Conservation (phyloP, 1,140 invertebrate species). For the Trichonephila clavipes region DNA sequence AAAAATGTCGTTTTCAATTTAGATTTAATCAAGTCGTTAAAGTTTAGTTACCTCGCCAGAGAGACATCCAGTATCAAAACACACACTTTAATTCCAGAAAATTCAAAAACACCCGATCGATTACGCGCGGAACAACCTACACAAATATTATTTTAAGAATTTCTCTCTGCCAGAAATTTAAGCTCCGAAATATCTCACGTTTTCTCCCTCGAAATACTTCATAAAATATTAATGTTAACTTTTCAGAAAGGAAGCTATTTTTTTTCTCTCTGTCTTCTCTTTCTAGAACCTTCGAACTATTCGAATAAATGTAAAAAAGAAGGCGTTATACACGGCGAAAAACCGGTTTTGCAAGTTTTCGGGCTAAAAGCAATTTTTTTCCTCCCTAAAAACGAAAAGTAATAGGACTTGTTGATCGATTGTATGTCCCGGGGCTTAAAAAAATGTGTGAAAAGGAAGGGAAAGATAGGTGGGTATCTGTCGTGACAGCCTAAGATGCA, state of each 20-base stretch:
- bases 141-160: conserved; percentile 10
- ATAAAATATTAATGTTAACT: conserved; percentile 20
- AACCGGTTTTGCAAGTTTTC: conserved; percentile 23
- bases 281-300: neutral
- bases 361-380: neutral
- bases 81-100: no score
- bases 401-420: conserved; percentile 38
- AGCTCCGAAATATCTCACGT: neutral
- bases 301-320: neutral
- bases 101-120: neutral
- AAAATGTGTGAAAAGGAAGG: neutral
- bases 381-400: conserved; percentile 16
- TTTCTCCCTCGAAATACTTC: neutral
- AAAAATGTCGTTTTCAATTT: no score
- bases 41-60: no score
- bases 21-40: no score
- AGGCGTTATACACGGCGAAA: neutral
- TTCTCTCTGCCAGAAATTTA: neutral
- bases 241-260: neutral
- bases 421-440: conserved; percentile 4
- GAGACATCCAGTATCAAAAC: no score
- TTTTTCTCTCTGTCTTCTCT: no score
- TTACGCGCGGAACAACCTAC: neutral
- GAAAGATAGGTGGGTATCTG: neutral
- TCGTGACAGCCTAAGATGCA: neutral